phyloP scores from a whole-genome alignment of 2,797 vertebrate genomes.

The Betta splendens region DNA sequence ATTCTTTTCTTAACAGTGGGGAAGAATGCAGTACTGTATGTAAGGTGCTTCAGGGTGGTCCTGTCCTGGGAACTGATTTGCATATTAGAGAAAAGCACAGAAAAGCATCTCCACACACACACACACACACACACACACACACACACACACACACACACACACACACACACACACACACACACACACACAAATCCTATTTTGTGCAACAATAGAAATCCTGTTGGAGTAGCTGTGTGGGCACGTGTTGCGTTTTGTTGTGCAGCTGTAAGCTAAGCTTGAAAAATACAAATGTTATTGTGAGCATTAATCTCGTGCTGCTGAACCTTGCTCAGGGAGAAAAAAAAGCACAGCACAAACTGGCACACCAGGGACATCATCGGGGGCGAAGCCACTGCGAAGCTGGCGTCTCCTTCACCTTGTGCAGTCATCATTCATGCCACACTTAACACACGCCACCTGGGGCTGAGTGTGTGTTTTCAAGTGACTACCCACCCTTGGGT shows the following conservation, averaged over 20 bases:
- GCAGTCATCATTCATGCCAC: conserved; percentile 46
- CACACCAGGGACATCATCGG: conserved; percentile 10
- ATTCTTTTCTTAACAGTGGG: conserved; percentile 28
- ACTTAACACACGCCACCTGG: conserved; percentile 41
- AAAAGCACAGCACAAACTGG: background rate
- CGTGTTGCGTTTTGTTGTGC: conserved; percentile 27
- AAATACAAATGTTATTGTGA: conserved; percentile 35
- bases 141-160: too few species aligned
- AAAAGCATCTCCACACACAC: too few species aligned
- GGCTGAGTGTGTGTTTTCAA: conserved; percentile 43
- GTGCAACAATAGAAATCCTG: conserved; percentile 32
- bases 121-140: too few species aligned
- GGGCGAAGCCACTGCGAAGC: conserved; percentile 8
- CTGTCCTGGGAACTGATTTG: conserved; percentile 22
- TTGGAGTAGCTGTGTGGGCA: conserved; percentile 27
- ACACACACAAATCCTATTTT: conserved; percentile 21
- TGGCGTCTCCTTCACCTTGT: conserved; percentile 33
- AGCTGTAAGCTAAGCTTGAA: conserved; percentile 9
- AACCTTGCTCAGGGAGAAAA: background rate
- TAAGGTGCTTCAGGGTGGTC: conserved; percentile 15
- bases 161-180: too few species aligned
- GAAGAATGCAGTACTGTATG: too few species aligned
- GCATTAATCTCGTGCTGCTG: conserved; percentile 27
- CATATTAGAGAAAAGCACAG: conserved; percentile 23
- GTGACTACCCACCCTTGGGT: conserved; percentile 25